Base-by-base conservation (phyloP, 2,888 invertebrate genomes). In the Argyresthia albistria region DNA sequence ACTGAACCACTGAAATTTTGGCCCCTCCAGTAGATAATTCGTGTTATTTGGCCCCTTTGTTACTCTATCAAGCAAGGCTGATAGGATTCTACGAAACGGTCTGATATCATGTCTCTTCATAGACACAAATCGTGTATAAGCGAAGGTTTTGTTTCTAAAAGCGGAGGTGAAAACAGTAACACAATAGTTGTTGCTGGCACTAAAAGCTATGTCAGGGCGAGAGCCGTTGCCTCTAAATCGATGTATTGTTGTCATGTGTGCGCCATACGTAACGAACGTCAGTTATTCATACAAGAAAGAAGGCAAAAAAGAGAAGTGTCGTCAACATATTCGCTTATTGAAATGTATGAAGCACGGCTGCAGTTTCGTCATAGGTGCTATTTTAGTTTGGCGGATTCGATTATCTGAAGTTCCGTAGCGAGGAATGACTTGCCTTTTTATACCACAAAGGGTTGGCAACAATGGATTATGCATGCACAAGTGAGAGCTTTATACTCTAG, bases 171-270 rank as follows among this genome's bases (percentile, higher is more conserved):
- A 72, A 75, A 65, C 66, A 52, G 60, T 58, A 49, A 58, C 73
- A 78, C 77, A 81, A 78, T 77, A 61, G 64, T 54, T 62, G 61
- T 6, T 25, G 2, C 25, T 25, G 25, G 3, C 25, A 25, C 25
- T 25, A 25, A 25, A 2, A 64, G 62, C 63, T 25, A 25, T 61
- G 68, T 64, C 62, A 60, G 68, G 72, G 74, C 72, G 76, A 80
- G 74, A 79, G 76, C 69, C 60, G 66, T 62, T 60, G 60, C 57
- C 55, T 25, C 25, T 2, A 25, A 25, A 25, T 25, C 25, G 25
- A 25, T 25, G 47, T 54, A 54, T 54, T 59, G 59, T 61, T 63
- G 63, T 64, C 64, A 59, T 59, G 59, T 61, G 57, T 56, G 60
- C 56, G 51, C 10, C 61, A 63, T 66, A 59, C 65, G 63, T 66